phyloP scores from a whole-genome alignment of 2,797 vertebrate genomes.

The Odontamblyopus lacepedii region DNA sequence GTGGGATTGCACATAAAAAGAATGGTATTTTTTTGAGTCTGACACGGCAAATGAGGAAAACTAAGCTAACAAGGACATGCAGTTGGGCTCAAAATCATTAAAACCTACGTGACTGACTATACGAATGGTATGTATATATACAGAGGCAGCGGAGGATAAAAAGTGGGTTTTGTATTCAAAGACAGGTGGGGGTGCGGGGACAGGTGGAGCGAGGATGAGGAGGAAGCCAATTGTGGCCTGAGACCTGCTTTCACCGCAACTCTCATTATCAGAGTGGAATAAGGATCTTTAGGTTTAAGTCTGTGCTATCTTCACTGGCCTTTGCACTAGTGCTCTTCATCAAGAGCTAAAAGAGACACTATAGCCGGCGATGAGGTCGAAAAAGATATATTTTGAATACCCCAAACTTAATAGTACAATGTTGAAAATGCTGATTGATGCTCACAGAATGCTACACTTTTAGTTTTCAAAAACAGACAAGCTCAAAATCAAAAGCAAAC shows the following conservation, averaged over 20 bases:
- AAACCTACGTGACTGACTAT: slow-evolving; percentile 72
- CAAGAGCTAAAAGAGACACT: neutral
- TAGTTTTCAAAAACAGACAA: no score
- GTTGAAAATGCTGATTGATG: neutral
- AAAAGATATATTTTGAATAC: neutral
- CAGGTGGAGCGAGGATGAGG: slow-evolving; percentile 39
- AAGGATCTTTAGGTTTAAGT: slow-evolving; percentile 24
- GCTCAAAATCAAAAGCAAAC: no score
- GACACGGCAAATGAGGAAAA: slow-evolving; percentile 81
- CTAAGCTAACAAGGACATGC: slow-evolving; percentile 78
- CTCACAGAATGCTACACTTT: neutral
- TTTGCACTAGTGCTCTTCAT: slow-evolving; percentile 18
- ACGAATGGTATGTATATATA: slow-evolving; percentile 54
- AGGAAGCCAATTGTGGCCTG: slow-evolving; percentile 44
- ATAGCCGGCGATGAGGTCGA: neutral
- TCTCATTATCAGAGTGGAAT: slow-evolving; percentile 60
- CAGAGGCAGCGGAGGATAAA: slow-evolving; percentile 55
- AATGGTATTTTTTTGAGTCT: slow-evolving; percentile 76
- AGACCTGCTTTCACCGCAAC: slow-evolving; percentile 49
- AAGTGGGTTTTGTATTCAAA: slow-evolving; percentile 36
- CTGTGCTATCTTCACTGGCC: slow-evolving; percentile 27
- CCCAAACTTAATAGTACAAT: neutral
- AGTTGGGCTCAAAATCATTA: slow-evolving; percentile 79
- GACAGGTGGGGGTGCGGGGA: slow-evolving; percentile 30
- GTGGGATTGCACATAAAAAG: slow-evolving; percentile 72